Conservation (phyloP, 2,888 invertebrate genomes). For the Drosophila quasianomalipes region DNA sequence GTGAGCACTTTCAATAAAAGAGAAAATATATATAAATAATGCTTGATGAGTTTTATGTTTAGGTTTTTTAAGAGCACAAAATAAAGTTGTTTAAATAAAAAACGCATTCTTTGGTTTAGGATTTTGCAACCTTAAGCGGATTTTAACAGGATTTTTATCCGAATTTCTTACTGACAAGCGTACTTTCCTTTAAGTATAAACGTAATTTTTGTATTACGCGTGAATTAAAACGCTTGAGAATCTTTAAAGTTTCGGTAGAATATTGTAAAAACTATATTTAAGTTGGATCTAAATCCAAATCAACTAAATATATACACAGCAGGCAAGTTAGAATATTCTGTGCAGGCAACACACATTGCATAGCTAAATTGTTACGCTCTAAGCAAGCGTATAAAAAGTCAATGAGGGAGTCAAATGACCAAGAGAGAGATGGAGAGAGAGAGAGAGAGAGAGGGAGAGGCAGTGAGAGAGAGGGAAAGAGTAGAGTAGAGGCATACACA, state of each 20-base stretch:
- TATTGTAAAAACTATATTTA: not conserved
- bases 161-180: not conserved
- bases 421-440: not conserved
- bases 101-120: not conserved
- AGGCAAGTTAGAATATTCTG: not conserved
- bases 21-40: not conserved
- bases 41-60: not conserved
- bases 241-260: not conserved
- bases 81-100: not conserved
- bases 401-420: slow-evolving; percentile 27
- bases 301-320: not conserved
- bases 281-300: not conserved
- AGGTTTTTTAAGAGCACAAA: not conserved
- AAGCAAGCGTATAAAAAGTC: slow-evolving; percentile 10
- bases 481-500: slow-evolving; percentile 11
- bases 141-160: not conserved
- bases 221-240: not conserved
- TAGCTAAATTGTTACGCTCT: not conserved
- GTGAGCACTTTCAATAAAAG: not conserved
- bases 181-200: not conserved
- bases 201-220: not conserved
- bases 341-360: not conserved
- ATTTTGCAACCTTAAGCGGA: not conserved
- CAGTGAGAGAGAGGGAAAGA: slow-evolving; percentile 9
- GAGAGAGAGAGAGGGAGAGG: slow-evolving; percentile 4